These are phyloP conservation scores for Ylistrum balloti DNA, from an alignment of 1,140 invertebrate species.

Conservation along the genomic window DNA sequence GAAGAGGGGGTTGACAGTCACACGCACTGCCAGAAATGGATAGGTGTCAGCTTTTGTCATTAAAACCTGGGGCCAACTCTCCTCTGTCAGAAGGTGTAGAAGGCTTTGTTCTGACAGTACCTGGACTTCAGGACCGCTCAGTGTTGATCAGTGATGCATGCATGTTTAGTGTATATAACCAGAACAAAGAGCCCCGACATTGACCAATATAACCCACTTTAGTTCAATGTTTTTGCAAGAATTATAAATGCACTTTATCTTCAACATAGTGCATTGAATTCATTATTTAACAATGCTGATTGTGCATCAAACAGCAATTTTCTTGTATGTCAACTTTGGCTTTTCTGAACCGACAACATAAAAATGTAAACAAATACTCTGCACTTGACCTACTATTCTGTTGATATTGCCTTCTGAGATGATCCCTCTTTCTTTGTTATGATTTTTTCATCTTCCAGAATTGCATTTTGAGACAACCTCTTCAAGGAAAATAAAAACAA, in stretches of 20 bases:
- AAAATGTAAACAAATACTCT: constrained; percentile 21
- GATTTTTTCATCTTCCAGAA: background rate
- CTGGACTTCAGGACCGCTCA: background rate
- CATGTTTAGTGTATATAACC: background rate
- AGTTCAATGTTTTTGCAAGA: background rate
- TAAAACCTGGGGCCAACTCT: background rate
- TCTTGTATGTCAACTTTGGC: background rate
- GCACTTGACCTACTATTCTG: background rate
- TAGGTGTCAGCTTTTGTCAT: constrained; percentile 17
- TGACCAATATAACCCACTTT: background rate
- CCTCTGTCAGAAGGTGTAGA: too few relatives aligned
- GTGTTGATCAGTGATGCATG: background rate
- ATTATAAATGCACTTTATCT: background rate
- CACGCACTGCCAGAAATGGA: constrained; percentile 23
- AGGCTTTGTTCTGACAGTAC: background rate
- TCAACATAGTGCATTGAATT: background rate
- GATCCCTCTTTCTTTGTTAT: constrained; percentile 38
- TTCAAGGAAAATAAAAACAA: background rate
- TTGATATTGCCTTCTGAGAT: background rate
- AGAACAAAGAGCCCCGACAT: background rate
- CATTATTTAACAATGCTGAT: background rate
- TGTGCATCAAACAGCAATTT: background rate
- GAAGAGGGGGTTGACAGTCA: background rate
- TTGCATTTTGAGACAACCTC: background rate
- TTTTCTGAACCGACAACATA: background rate